A percentile compares a stretch with the other conserved stretches of the same genome.
These are phyloP conservation scores for Cotesia typhae DNA, from an alignment of 1,140 invertebrate species.

Conservation along the genomic window DNA sequence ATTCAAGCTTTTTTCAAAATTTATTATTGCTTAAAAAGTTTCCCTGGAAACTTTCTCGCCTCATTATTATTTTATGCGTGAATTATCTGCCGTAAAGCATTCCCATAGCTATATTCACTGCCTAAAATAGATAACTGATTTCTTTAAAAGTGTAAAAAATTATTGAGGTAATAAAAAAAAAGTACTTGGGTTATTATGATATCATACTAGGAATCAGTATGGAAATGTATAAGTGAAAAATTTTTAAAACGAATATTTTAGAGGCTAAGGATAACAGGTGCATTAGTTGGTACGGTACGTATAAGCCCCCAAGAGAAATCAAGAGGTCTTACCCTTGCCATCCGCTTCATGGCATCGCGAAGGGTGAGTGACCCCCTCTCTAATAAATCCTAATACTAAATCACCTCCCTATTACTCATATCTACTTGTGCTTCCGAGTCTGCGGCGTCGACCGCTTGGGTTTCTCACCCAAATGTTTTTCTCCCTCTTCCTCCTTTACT, in stretches of 20 bases:
- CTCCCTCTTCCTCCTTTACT: conserved; percentile 2
- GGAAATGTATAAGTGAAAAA: conserved; percentile 3
- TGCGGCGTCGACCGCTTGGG: conserved; percentile 25
- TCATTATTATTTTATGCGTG: conserved; percentile 25
- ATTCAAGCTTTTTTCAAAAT: too few species aligned
- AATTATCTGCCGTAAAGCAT: background rate
- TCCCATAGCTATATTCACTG: background rate
- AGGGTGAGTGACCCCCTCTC: conserved; percentile 45
- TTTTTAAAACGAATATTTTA: conserved; percentile 26
- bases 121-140: too few species aligned
- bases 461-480: conserved; percentile 15
- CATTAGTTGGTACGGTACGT: conserved; percentile 58
- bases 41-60: background rate
- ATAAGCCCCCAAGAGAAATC: conserved; percentile 61
- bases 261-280: conserved; percentile 55
- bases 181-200: background rate
- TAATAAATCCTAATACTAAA: conserved; percentile 65
- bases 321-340: conserved; percentile 59
- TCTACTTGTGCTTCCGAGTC: conserved; percentile 45
- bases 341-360: conserved; percentile 40
- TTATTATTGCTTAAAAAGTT: background rate
- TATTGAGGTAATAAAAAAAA: too few species aligned
- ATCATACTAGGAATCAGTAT: too few species aligned
- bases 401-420: conserved; percentile 62
- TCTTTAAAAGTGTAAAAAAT: too few species aligned